These are phyloP conservation scores for Girardia tigrina DNA, from an alignment of 2,888 invertebrate genomes.

Conservation along the genomic window DNA sequence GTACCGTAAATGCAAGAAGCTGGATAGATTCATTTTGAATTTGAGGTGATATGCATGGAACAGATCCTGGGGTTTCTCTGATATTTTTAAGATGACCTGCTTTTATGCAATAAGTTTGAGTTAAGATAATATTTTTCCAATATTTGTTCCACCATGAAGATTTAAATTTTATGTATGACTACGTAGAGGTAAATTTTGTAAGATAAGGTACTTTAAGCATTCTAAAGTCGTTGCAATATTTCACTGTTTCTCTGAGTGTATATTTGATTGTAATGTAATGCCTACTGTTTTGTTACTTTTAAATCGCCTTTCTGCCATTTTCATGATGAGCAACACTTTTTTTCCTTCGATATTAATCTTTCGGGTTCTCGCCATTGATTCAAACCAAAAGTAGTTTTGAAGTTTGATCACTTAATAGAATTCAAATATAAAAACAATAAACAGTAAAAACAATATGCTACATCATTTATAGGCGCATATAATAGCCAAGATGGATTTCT, in stretches of 20 bases:
- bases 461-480: not conserved
- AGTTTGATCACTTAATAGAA: not conserved
- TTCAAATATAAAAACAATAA: not conserved
- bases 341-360: not conserved
- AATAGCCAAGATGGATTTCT: not conserved
- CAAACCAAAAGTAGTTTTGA: not conserved
- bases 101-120: slow-evolving; percentile 24
- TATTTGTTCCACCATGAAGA: not conserved
- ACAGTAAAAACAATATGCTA: not conserved
- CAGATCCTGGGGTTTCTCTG: not conserved
- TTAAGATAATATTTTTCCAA: not conserved
- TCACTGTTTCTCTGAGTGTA: not conserved
- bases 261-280: not conserved
- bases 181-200: slow-evolving; percentile 25
- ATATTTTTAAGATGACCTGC: not conserved
- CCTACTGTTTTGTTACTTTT: not conserved
- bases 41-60: slow-evolving; percentile 14
- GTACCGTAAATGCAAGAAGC: not conserved
- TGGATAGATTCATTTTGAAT: slow-evolving; percentile 9
- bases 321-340: not conserved
- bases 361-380: not conserved
- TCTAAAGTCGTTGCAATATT: not conserved
- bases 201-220: not conserved
- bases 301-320: not conserved
- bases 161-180: not conserved